Conservation (phyloP, 1,140 invertebrate genomes). For the Heliconius congener region DNA sequence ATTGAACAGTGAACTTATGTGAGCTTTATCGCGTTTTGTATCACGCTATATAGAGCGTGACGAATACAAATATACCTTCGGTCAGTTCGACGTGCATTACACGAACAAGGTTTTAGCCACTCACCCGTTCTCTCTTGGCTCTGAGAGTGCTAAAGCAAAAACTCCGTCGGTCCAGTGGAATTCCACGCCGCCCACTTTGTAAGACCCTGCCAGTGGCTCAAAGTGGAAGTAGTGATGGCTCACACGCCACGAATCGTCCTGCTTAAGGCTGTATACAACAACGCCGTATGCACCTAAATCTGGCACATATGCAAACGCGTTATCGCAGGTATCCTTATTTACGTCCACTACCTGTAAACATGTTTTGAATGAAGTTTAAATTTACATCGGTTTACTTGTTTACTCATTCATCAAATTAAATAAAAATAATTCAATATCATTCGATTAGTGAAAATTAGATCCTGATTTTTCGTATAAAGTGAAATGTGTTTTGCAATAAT, state of each 20-base stretch:
- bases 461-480: too few species aligned
- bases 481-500: too few species aligned
- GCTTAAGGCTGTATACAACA: constrained; percentile 87
- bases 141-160: constrained; percentile 86
- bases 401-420: too few species aligned
- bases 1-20: neutral
- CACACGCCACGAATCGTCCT: constrained; percentile 88
- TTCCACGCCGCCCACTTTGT: constrained; percentile 86
- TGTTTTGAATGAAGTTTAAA: neutral
- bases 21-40: constrained; percentile 22
- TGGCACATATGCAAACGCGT: constrained; percentile 88
- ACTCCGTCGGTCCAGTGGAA: constrained; percentile 91
- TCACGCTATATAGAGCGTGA: constrained; percentile 29
- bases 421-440: too few species aligned
- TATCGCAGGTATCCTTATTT: constrained; percentile 85
- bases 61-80: constrained; percentile 22
- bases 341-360: constrained; percentile 84
- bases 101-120: constrained; percentile 9
- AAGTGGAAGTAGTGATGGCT: constrained; percentile 91
- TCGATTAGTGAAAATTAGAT: too few species aligned
- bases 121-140: constrained; percentile 81
- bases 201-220: constrained; percentile 88
- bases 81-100: constrained; percentile 19
- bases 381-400: too few species aligned
- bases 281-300: constrained; percentile 88